Evolutionary conservation across 2,113 vertebrate species (phyloP), one percentile per base, ranked within the genome.

Genomic region (Anhinga anhinga): DNA sequence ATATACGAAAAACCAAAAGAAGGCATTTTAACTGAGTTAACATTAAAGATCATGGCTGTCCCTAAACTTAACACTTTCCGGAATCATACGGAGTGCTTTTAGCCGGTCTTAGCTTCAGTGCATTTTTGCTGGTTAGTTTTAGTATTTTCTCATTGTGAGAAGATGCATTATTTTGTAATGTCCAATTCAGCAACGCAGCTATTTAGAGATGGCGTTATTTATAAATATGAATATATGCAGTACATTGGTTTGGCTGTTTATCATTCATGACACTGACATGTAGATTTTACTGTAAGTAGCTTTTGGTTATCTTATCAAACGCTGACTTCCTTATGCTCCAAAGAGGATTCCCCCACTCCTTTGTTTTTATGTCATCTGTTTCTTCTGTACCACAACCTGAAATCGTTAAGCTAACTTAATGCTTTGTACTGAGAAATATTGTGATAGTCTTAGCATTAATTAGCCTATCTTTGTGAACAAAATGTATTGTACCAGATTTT

Each of bases 251-350:
- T 90, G 94, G 95, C 95, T 94, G 82, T 93, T 94, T 22, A 84
- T 91, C 94, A 63, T 78, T 94, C 78, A 95, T 89, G 91, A 93
- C 88, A 83, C 88, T 78, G 76, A 95, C n/a, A 59, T 38, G 69
- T 69, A 90, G 82, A 30, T 77, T 88, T 84, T 81, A 62, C 63
- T 66, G 36, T 87, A 55, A 96, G 74, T 90, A 91, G 96, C 96
- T 97, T 96, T 96, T 88, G 88, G 95, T 95, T 97, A 44, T 83
- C 92, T 88, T 94, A 22, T 29, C 72, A 65, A 89, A 15, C 9
- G 95, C 97, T 65, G 89, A 92, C 93, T 91, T 97, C 84, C 74
- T 94, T 96, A 89, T 5, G 88, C 96, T 98, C 98, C 98, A 98
- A 97, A 98, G 98, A 98, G 83, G 59, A 90, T 91, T 92, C 26